Evolutionary conservation across 2,888 invertebrate genomes (phyloP), one percentile per base, ranked within the genome.

Genomic region (Silvanus unidentatus): DNA sequence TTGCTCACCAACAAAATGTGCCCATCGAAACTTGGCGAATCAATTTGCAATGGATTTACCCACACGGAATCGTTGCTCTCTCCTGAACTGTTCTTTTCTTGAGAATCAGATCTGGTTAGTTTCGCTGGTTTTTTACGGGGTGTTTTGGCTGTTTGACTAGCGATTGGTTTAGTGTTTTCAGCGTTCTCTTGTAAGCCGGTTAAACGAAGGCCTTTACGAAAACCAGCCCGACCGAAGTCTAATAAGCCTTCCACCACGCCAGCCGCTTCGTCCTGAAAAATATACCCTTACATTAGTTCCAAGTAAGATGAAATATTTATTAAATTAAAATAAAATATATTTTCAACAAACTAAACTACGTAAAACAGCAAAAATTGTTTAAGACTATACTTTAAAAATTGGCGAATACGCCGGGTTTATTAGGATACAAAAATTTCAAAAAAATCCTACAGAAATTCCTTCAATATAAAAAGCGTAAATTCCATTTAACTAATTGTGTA

Each of bases 171-270:
- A 1, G 59, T 59, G n/a, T 45, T 58, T 34, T 59, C 63, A 45
- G 64, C 59, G 44, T 63, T 77, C 41, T 80, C 81, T 49, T 80
- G 77, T 10, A 81, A 72, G 0, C 80, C 80, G 0, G 80, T 80
- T 36, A 81, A 72, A 0, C 79, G 71, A 16, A 70, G 45, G 0
- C 81, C 81, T 54, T 80, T 80, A 60, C 77, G 75, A 10, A 81
- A 58, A 0, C 80, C 79, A 1, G 81, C 80, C 49, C 79, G 77
- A 12, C 80, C 81, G 50, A 80, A 78, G 64, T 80, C 81, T 16
- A 81, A 63, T 0, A 81, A 71, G 0, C 80, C 80, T 59, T 80
- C 81, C 69, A 81, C 79, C 72, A 81, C 76, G 1, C 80, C 80
- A 0, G 79, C 80, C 1, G 80, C 80, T 62, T 81, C 81, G 47